A percentile compares a stretch with the other conserved stretches of the same genome.
Evolutionary conservation across 92 coral and sea anemone genomes (phyloP).

Genomic region (Palythoa heliodiscus): DNA sequence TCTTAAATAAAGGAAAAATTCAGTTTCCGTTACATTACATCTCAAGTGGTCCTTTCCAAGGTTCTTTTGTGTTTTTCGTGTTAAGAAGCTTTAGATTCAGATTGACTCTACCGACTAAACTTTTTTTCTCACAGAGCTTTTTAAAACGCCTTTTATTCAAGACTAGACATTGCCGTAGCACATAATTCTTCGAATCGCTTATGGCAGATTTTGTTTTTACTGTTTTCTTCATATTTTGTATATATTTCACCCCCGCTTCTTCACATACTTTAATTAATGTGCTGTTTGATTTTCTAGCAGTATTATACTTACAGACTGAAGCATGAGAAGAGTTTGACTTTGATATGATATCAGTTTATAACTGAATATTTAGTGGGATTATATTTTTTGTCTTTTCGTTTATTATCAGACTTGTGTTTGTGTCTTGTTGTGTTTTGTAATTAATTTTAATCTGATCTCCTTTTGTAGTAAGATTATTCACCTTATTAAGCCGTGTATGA

Average conservation of each 20-base stretch:
- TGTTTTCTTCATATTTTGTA: too few relatives aligned
- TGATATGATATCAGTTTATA: not conserved
- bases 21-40: too few relatives aligned
- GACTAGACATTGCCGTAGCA: too few relatives aligned
- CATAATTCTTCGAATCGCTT: too few relatives aligned
- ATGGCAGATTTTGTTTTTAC: not conserved
- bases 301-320: not conserved
- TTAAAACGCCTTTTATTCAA: too few relatives aligned
- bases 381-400: not conserved
- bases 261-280: not conserved
- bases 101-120: too few relatives aligned
- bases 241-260: not conserved
- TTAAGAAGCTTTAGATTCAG: not conserved
- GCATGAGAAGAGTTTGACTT: too few relatives aligned
- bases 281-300: not conserved
- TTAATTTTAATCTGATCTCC: conserved; percentile 6
- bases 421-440: too few relatives aligned
- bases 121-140: too few relatives aligned
- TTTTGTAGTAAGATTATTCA: not conserved
- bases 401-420: conserved; percentile 3
- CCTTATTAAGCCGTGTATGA: not conserved
- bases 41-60: too few relatives aligned
- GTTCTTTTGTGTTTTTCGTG: too few relatives aligned
- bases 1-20: too few relatives aligned
- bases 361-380: not conserved